Base-by-base conservation (phyloP, 2,797 vertebrate species). In the Protonibea diacanthus region DNA sequence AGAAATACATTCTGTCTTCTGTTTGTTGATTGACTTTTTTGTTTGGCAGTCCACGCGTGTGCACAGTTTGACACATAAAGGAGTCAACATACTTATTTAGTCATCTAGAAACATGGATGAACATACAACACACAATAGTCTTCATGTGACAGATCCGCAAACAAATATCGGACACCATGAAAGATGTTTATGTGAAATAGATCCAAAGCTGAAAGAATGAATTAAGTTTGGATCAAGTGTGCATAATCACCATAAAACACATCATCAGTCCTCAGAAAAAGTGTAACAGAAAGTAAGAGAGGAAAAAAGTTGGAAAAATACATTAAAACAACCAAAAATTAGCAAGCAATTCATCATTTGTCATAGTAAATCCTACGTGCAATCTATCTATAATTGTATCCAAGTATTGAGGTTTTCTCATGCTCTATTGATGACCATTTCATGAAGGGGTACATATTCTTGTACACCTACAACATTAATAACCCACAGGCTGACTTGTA, bases 1-100 rank as follows among this genome's bases (percentile, higher is more conserved):
- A 80, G 68, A 88, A 75, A 78, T 27, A 14, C 40, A 17, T 5
- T 14, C 9, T 61, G 57, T 42, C 25, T 29, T 63, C 29, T 64
- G 27, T 64, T 38, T 2, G 5, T 71, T 69, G 13, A 51, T 73
- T 78, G n/a, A n/a, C 5, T 79, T 71, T 63, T 44, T 57, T 0
- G 1, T 27, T 11, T 14, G 9, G 29, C 53, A 11, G 0, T 65
- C 17, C 1, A 13, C 12, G 45, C 5, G 18, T 27, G 15, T 29
- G 4, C 45, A 25, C n/a, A 14, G 23, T 61, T 56, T 44, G 4
- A 51, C 9, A 20, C 3, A 10, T 20, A 13, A 40, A 57, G 29
- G 33, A 1, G 20, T 47, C 55, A 61, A 15, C 21, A 15, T 15
- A 49, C 1, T 20, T 15, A 38, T 27, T 12, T 29, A 23, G 20